A percentile compares a stretch with the other conserved stretches of the same genome.
phyloP scores from a whole-genome alignment of 2,113 vertebrate genomes.

The Oncorhynchus nerka region DNA sequence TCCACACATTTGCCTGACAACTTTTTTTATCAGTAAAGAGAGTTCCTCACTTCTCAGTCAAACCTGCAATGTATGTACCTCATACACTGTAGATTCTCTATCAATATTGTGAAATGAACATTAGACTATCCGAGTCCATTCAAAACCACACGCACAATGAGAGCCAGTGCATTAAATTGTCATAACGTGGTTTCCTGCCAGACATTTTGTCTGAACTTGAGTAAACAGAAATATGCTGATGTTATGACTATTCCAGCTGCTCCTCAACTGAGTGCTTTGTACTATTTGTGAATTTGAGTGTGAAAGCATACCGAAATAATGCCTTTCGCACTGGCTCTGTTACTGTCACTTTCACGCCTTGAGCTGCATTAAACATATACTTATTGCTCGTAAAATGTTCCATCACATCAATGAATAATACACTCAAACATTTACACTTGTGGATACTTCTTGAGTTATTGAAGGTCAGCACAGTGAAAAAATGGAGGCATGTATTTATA shows the following conservation, averaged over 20 bases:
- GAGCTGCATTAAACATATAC: slow-evolving; percentile 37
- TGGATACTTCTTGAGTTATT: slow-evolving; percentile 38
- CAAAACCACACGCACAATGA: neutral
- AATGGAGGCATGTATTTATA: slow-evolving; percentile 21
- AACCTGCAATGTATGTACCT: neutral
- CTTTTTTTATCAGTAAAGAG: neutral
- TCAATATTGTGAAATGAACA: neutral
- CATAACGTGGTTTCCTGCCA: slow-evolving; percentile 23
- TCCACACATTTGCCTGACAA: neutral
- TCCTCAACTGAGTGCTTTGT: slow-evolving; percentile 32
- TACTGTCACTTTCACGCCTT: slow-evolving; percentile 33
- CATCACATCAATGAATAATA: slow-evolving; percentile 29
- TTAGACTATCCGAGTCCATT: neutral
- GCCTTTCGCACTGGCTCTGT: slow-evolving; percentile 27
- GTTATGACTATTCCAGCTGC: slow-evolving; percentile 47
- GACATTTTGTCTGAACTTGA: slow-evolving; percentile 30
- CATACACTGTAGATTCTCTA: neutral
- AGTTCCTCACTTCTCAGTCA: neutral
- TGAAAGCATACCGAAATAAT: slow-evolving; percentile 47
- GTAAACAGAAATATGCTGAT: slow-evolving; percentile 39
- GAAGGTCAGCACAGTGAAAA: slow-evolving; percentile 20
- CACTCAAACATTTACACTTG: slow-evolving; percentile 45
- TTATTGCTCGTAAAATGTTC: slow-evolving; percentile 33
- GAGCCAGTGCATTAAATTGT: slow-evolving; percentile 27
- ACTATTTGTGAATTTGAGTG: slow-evolving; percentile 43